Percentiles rank a stretch among this genome's conserved stretches.
These are phyloP conservation scores for Oceanodroma tethys DNA, from an alignment of 2,113 vertebrate species.

Conservation along the genomic window DNA sequence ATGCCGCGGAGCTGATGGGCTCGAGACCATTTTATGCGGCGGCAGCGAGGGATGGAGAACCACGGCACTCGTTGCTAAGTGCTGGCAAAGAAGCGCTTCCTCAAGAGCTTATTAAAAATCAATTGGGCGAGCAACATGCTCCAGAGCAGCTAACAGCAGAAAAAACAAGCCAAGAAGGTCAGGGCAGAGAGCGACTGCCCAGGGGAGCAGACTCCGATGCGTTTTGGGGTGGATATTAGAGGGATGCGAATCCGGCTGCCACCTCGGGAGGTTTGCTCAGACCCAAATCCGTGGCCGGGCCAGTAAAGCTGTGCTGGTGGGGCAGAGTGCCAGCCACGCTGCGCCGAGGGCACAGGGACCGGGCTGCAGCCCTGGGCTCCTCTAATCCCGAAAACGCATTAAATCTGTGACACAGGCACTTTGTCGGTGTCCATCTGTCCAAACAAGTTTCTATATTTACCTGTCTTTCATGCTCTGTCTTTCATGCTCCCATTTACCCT, in stretches of 20 bases:
- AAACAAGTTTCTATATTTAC: neutral
- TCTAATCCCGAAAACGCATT: neutral
- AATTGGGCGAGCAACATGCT: neutral
- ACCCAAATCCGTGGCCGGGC: neutral
- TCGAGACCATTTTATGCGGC: neutral
- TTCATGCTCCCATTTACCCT: neutral
- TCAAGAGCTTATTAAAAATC: neutral
- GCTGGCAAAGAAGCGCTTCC: neutral
- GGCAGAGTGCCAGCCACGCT: neutral
- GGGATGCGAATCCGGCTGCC: neutral
- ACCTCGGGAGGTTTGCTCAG: neutral
- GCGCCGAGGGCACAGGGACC: rapidly evolving
- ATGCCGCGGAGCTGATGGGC: neutral
- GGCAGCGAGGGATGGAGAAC: neutral
- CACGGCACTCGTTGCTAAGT: neutral
- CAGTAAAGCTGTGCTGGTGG: too few species aligned
- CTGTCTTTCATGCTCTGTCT: neutral
- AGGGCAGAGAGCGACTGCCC: neutral
- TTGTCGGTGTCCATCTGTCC: neutral
- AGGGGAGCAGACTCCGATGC: rapidly evolving
- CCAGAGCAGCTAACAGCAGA: neutral
- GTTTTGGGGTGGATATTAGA: neutral
- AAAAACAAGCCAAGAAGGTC: neutral
- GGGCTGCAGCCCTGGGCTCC: neutral
- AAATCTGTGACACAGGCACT: neutral